Base-by-base conservation (phyloP, 2,888 invertebrate genomes). In the Pterostichus niger region DNA sequence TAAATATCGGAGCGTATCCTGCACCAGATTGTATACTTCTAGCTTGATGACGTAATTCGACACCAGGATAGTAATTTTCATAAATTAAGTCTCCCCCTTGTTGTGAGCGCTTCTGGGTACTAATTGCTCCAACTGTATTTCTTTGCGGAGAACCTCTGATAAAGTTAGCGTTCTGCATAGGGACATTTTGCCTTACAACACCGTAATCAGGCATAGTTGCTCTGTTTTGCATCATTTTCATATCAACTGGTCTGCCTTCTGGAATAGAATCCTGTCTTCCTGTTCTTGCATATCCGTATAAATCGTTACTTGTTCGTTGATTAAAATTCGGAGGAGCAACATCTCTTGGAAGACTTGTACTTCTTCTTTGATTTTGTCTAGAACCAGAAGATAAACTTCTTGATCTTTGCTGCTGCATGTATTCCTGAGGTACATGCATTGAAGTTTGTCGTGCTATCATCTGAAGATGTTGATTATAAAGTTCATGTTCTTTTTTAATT, bases 401-500 rank as follows among this genome's bases (percentile, higher is more conserved):
- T 1, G 91, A 91, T 82, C 91, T 87, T 49, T 89, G 24, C 3
- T 24, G 87, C 9, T 84, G 85, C 7, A 52, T 24, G n/a, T 56
- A 54, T 73, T 59, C 59, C 35, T 35, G 76, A 24, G 81, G 73
- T 17, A 75, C 44, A 31, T 46, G 17, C 61, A 77, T 40, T 31
- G 24, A 13, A 75, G 35, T 61, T 71, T 79, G 79, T 35, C 80
- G 11, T 24, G 76, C 61, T 40, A 88, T 86, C 76, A 88, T 85
- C 56, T 86, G 85, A 84, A 87, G 85, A 79, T 89, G 88, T 35
- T 87, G 85, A 64, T 87, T 85, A 52, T 87, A 87, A 52, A 88
- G 88, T 85, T 91, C 91, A 84, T 91, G 90, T 86, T 94, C 94
- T 88, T 93, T 93, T 87, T 93, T 93, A 80, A 94, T 88, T 87